Evolutionary conservation across 2,113 vertebrate genomes (phyloP), one percentile per base, ranked within the genome.

Genomic region (Toxotes jaculatrix): DNA sequence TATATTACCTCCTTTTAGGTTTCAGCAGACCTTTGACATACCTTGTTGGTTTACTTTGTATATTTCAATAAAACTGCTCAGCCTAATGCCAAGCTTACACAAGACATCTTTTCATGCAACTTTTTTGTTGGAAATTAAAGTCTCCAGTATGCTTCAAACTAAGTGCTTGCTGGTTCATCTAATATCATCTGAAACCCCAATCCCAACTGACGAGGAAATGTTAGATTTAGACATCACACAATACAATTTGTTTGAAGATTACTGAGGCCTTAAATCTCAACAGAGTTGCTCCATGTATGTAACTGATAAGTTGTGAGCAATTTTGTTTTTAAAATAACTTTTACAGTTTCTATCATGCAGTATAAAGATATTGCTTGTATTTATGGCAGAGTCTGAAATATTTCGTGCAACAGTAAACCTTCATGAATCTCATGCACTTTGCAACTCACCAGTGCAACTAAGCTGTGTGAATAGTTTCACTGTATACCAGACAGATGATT

Each of bases 381-480:
- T 71, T 81, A 62, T 21, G 10, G n/a, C 12, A 36, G 7, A 57
- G 8, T 42, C 27, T 64, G 31, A 69, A 72, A 65, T 60, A 68
- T 62, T 70, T 67, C 47, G 45, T 87, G 75, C 80, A 89, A 86
- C 49, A 81, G 34, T 80, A 53, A 82, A 77, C 73, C 70, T 81
- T 80, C 17, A 78, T 65, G 56, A 85, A 83, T 83, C 40, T 84
- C 87, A 91, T 87, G 87, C 88, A 90, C 64, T 65, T 83, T 87
- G 53, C 51, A 89, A 88, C 84, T 91, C 83, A 89, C 88, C 86
- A 90, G 81, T 62, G 82, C 79, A 83, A 90, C 86, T 82, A 90
- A 85, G 84, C 63, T 85, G 70, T 77, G 42, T 82, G 62, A 86
- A 79, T 70, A 83, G 47, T 82, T 83, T 88, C 79, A 87, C 86